Percentiles rank a stretch among this genome's conserved stretches.
Evolutionary conservation across 1,140 invertebrate species (phyloP).

Genomic region (Agrypnia vestita): DNA sequence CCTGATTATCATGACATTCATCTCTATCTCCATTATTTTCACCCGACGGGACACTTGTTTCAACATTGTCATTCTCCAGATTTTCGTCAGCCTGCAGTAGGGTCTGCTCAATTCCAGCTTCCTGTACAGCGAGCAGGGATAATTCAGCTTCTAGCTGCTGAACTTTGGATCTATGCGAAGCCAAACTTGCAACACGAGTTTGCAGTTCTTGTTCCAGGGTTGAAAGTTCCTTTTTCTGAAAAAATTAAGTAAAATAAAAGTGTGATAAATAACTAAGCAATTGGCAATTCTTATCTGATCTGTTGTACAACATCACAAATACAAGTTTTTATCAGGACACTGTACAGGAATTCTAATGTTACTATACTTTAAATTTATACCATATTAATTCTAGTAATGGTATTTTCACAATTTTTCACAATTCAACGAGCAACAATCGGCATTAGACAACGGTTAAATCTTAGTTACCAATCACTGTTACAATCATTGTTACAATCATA

Average conservation of each 20-base stretch:
- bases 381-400: too few relatives aligned
- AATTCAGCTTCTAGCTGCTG: conserved; percentile 78
- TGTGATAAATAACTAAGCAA: too few relatives aligned
- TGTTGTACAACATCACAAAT: too few relatives aligned
- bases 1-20: not conserved
- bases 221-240: conserved; percentile 75
- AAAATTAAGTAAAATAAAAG: conserved; percentile 4
- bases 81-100: conserved; percentile 62
- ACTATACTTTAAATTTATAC: too few relatives aligned
- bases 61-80: not conserved
- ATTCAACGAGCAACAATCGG: too few relatives aligned
- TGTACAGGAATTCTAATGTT: too few relatives aligned
- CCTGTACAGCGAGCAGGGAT: conserved; percentile 70
- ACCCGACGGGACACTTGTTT: not conserved
- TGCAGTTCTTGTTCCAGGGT: conserved; percentile 78
- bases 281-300: too few relatives aligned
- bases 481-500: too few relatives aligned
- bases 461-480: too few relatives aligned
- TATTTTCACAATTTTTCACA: too few relatives aligned
- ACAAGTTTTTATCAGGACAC: too few relatives aligned
- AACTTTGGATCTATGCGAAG: conserved; percentile 76
- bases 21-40: not conserved
- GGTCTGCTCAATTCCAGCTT: conserved; percentile 69
- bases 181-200: conserved; percentile 75
- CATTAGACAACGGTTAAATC: too few relatives aligned